Base-by-base conservation (phyloP, 2,113 vertebrate species). In the Enhydra lutris region DNA sequence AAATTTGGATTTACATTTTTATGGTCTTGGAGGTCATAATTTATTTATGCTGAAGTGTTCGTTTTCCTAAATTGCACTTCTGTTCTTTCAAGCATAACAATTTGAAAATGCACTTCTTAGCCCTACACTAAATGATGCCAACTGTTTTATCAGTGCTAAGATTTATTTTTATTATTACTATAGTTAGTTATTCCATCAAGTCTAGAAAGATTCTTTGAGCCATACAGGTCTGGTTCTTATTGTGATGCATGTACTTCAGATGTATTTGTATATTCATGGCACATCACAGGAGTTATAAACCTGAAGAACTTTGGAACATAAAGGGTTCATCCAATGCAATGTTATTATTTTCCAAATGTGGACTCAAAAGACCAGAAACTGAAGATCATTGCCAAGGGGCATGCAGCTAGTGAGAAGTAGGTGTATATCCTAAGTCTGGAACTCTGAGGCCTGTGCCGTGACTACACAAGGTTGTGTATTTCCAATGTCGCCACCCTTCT, bases 1-100 rank as follows among this genome's bases (percentile, higher is more conserved):
- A 98, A 98, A 97, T 97, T 95, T 98, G 81, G 83, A 98, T 98
- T 98, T 98, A 98, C 98, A 98, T 98, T 98, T 98, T 98, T 98
- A 98, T 98, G 96, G 94, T 81, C 59, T 98, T 98, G 31, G 50
- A 97, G 4, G 4, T 97, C 89, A 97, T 98, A 96, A 95, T 95
- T 98, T 98, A 93, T 97, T 91, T 95, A 96, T 89, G 67, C 76
- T 84, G 59, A 96, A 97, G 89, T 87, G 89, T 83, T 97, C 65
- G 1, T 94, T 98, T 95, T 97, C 94, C 89, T 98, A 95, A 98
- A 98, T 98, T 98, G 87, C 92, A 97, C 81, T 91, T 98, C 89
- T 98, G 95, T 97, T 97, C 97, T 98, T 97, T 98, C 98, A 98
- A 96, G 98, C 97, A 95, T 96, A 96, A 76, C 96, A 93, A 88